Evolutionary conservation across 2,113 vertebrate species (phyloP).

Genomic region (Stigmatopora nigra): DNA sequence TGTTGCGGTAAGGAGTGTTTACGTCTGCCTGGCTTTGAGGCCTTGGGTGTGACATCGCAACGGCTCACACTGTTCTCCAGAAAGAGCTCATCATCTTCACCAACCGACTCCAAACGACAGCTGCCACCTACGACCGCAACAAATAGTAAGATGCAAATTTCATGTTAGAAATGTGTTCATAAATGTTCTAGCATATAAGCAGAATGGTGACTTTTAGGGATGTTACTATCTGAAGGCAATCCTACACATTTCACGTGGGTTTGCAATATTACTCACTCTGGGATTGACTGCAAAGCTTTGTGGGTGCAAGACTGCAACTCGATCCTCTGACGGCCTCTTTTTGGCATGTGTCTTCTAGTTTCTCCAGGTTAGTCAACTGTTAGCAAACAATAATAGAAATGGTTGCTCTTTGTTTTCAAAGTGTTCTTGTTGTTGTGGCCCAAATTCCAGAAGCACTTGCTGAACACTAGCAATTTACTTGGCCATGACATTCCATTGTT

Average conservation of each 20-base stretch:
- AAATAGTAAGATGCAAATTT: neutral
- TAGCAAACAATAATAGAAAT: neutral
- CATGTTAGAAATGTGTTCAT: neutral
- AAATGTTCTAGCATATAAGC: neutral
- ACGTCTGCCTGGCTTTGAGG: constrained; percentile 69
- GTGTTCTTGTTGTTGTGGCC: constrained; percentile 28
- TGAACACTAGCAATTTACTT: too few relatives aligned
- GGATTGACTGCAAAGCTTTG: constrained; percentile 79
- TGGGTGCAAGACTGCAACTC: constrained; percentile 72
- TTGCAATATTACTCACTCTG: constrained; percentile 70
- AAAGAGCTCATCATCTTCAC: constrained; percentile 88
- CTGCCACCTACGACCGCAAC: constrained; percentile 66
- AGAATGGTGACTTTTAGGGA: neutral
- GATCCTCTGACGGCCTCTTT: constrained; percentile 67
- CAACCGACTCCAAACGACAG: constrained; percentile 86
- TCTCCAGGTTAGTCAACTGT: constrained; percentile 74
- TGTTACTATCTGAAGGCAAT: neutral
- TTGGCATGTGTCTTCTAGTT: constrained; percentile 63
- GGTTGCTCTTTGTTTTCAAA: neutral
- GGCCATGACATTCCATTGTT: too few relatives aligned
- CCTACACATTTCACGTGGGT: neutral
- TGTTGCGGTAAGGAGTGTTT: constrained; percentile 94
- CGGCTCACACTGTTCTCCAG: constrained; percentile 74
- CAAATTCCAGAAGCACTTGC: neutral
- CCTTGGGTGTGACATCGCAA: constrained; percentile 72